Percentiles rank a stretch among this genome's conserved stretches.
These are phyloP conservation scores for Lagopus leucura DNA, from an alignment of 2,113 vertebrate genomes.

Conservation along the genomic window DNA sequence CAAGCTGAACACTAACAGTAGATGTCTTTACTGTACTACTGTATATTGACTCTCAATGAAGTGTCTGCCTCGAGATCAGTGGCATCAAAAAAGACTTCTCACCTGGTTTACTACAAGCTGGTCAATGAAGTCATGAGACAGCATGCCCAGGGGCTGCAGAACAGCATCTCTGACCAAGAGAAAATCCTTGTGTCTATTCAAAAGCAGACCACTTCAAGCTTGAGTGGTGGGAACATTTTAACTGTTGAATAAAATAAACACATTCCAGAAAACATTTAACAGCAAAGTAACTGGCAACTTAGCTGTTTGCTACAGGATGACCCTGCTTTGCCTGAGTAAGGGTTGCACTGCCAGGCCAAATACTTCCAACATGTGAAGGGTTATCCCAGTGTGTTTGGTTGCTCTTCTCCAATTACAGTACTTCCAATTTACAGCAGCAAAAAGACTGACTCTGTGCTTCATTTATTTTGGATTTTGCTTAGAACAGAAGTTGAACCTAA, in stretches of 20 bases:
- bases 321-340: constrained; percentile 37
- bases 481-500: constrained; percentile 12
- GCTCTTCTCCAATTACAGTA: constrained; percentile 4
- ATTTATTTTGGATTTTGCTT: not conserved
- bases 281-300: constrained; percentile 5
- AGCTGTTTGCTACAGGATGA: not conserved
- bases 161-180: not conserved
- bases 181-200: constrained; percentile 9
- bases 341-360: constrained; percentile 9
- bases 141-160: not conserved
- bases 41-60: not conserved
- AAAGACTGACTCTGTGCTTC: not conserved
- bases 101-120: not conserved
- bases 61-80: not conserved
- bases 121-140: constrained; percentile 9
- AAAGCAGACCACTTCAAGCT: constrained; percentile 21
- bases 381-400: not conserved
- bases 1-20: constrained; percentile 10
- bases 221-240: constrained; percentile 13
- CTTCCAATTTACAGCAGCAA: not conserved
- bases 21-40: not conserved
- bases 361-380: not conserved
- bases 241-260: constrained; percentile 7
- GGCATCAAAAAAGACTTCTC: not conserved
- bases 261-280: not conserved